Conservation (phyloP, 2,113 vertebrate genomes). For the Apeltes quadracus region DNA sequence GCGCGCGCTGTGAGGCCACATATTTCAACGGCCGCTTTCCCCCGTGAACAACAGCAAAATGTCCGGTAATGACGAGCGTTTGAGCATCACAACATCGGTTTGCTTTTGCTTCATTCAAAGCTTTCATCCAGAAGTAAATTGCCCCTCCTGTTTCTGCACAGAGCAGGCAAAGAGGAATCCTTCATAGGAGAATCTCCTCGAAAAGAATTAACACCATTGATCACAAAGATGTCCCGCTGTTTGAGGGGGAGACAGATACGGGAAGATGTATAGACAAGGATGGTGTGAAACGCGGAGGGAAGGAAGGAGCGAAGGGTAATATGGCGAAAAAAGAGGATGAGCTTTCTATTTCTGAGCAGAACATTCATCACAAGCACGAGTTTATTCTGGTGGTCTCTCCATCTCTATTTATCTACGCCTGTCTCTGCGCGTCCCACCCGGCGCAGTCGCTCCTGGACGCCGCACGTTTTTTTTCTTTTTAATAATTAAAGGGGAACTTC, state of each 20-base stretch:
- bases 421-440: conserved; percentile 22
- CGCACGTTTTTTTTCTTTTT: background rate
- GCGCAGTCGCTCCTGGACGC: background rate
- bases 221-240: conserved; percentile 68
- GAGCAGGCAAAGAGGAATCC: conserved; percentile 50
- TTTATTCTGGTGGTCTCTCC: conserved; percentile 67
- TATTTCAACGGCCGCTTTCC: background rate
- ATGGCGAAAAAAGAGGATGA: conserved; percentile 60
- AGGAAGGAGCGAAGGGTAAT: conserved; percentile 36
- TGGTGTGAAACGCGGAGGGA: conserved; percentile 45
- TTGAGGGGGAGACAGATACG: conserved; percentile 34
- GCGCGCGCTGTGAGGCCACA: background rate
- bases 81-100: conserved; percentile 36
- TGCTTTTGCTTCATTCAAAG: conserved; percentile 29
- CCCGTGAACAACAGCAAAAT: conserved; percentile 5
- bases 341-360: conserved; percentile 73
- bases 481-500: background rate
- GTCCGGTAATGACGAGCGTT: conserved; percentile 14
- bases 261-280: conserved; percentile 56
- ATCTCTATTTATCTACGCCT: conserved; percentile 36
- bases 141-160: no score
- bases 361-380: conserved; percentile 69
- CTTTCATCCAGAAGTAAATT: conserved; percentile 35
- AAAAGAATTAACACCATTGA: conserved; percentile 74
- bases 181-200: conserved; percentile 65